Conservation (phyloP, 2,888 invertebrate species). For the Coenonympha arcania region DNA sequence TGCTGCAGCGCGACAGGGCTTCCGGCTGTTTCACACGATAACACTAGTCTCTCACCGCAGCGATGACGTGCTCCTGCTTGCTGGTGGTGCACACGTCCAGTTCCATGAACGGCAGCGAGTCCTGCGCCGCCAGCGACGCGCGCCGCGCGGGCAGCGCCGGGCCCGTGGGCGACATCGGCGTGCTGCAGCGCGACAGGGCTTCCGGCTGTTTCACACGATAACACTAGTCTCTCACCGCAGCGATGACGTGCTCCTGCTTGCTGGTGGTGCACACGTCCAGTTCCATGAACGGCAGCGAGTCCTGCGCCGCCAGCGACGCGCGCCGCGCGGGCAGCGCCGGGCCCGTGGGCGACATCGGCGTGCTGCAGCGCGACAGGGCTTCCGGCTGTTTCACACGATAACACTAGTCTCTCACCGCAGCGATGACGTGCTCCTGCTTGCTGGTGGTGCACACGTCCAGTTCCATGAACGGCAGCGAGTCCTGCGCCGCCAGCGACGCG, state of each 20-base stretch:
- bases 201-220: constrained; percentile 85
- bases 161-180: constrained; percentile 84
- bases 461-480: constrained; percentile 84
- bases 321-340: constrained; percentile 42
- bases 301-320: constrained; percentile 55
- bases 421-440: constrained; percentile 90
- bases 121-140: constrained; percentile 55
- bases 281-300: constrained; percentile 84
- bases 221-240: constrained; percentile 86
- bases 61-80: constrained; percentile 90
- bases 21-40: constrained; percentile 85
- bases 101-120: constrained; percentile 84
- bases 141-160: constrained; percentile 42
- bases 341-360: constrained; percentile 84
- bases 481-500: constrained; percentile 55
- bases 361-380: constrained; percentile 87
- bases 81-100: constrained; percentile 89
- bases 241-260: constrained; percentile 90
- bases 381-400: constrained; percentile 85
- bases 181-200: constrained; percentile 87
- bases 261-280: constrained; percentile 89
- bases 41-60: constrained; percentile 86
- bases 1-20: constrained; percentile 87
- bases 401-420: constrained; percentile 86
- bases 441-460: constrained; percentile 89